These are phyloP conservation scores for Bombus waltoni DNA, from an alignment of 1,140 invertebrate species.

Conservation along the genomic window DNA sequence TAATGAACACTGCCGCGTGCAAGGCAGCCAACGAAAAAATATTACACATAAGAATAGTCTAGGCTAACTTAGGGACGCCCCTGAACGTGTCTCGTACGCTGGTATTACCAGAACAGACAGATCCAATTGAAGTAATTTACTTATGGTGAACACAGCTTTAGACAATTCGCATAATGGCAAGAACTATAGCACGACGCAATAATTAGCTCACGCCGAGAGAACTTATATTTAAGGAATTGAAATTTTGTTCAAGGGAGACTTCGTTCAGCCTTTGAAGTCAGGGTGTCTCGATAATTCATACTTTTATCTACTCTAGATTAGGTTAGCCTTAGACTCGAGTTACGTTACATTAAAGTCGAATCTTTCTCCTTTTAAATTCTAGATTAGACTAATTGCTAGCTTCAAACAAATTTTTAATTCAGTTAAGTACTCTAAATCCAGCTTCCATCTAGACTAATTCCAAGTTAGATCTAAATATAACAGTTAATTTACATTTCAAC, in stretches of 20 bases:
- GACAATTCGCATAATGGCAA: conserved; percentile 48
- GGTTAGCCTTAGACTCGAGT: neutral
- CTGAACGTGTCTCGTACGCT: conserved; percentile 67
- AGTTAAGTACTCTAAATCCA: neutral
- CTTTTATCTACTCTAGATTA: neutral
- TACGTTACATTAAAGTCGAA: neutral
- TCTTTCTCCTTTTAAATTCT: neutral
- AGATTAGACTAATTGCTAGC: neutral
- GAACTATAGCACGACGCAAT: conserved; percentile 53
- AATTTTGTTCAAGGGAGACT: neutral
- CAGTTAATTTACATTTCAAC: no score
- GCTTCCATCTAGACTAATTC: neutral
- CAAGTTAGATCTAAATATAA: neutral
- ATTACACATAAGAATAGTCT: conserved; percentile 44
- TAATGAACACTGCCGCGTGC: conserved; percentile 68
- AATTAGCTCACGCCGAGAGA: conserved; percentile 44
- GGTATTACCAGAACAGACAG: conserved; percentile 32
- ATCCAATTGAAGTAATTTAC: conserved; percentile 51
- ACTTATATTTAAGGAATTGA: neutral
- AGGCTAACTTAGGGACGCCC: conserved; percentile 76
- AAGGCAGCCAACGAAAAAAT: conserved; percentile 70
- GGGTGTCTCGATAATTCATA: neutral
- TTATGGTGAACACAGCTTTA: conserved; percentile 44
- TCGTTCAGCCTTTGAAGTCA: conserved; percentile 1
- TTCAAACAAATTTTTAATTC: neutral